phyloP scores from a whole-genome alignment of 2,113 vertebrate species.

The Coptodon bakossiorum region DNA sequence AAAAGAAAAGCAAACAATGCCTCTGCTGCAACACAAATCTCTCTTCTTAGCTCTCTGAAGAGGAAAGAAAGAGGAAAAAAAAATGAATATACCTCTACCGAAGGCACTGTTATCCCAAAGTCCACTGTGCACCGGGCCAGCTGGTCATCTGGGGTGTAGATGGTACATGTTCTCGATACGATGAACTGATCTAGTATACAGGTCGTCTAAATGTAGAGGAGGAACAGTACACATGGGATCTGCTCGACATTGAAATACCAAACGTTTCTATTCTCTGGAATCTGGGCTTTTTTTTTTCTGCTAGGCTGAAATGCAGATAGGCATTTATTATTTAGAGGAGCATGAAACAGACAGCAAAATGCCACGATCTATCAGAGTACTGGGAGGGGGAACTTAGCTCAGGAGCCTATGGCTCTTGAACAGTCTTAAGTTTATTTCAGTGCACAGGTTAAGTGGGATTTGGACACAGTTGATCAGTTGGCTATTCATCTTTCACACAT shows the following conservation, averaged over 20 bases:
- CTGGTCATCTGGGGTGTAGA: conserved; percentile 20
- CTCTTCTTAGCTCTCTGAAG: background rate
- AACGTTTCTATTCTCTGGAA: conserved; percentile 19
- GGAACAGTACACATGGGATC: conserved; percentile 39
- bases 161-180: conserved; percentile 2
- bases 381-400: conserved; percentile 31
- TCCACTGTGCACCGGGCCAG: conserved; percentile 25
- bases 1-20: conserved; percentile 7
- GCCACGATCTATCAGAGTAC: conserved; percentile 46
- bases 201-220: conserved; percentile 36
- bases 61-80: background rate
- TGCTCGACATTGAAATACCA: conserved; percentile 28
- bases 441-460: conserved; percentile 20
- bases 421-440: conserved; percentile 28
- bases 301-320: conserved; percentile 42
- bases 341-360: conserved; percentile 53
- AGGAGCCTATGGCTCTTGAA: conserved; percentile 18
- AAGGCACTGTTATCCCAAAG: conserved; percentile 66
- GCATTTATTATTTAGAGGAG: conserved; percentile 70
- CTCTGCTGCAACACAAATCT: background rate
- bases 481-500: conserved; percentile 27
- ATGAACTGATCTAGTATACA: conserved; percentile 37
- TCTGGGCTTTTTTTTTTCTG: background rate
- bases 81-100: conserved; percentile 15
- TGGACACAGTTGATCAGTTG: conserved; percentile 57